Evolutionary conservation across 2,888 invertebrate genomes (phyloP).

Genomic region (Willowsia nigromaculata): DNA sequence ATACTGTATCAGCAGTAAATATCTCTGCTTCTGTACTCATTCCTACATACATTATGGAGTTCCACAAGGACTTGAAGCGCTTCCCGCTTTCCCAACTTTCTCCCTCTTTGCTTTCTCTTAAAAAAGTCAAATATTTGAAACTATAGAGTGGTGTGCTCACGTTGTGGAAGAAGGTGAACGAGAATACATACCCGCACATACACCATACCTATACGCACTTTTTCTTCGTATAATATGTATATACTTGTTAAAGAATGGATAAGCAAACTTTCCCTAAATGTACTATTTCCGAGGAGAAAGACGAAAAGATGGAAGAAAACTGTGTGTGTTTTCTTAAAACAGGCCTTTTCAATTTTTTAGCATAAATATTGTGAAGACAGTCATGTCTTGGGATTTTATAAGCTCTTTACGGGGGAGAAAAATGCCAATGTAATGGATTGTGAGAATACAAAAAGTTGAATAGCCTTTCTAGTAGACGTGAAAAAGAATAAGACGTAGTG

Average conservation of each 20-base stretch:
- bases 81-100: slow-evolving; percentile 31
- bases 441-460: not conserved
- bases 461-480: not conserved
- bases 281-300: not conserved
- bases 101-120: not conserved
- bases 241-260: no score
- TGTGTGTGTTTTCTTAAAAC: not conserved
- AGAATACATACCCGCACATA: not conserved
- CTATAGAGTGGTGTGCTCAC: slow-evolving; percentile 10
- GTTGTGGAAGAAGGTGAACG: slow-evolving; percentile 8
- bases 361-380: slow-evolving; percentile 57
- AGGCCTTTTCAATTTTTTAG: slow-evolving; percentile 47
- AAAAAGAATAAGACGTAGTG: not conserved
- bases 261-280: not conserved
- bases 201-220: no score
- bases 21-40: not conserved
- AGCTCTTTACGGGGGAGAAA: slow-evolving; percentile 39
- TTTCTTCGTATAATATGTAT: no score
- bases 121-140: slow-evolving; percentile 57
- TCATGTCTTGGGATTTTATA: slow-evolving; percentile 46
- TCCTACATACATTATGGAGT: slow-evolving; percentile 37
- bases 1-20: not conserved
- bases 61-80: slow-evolving; percentile 25
- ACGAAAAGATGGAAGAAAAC: not conserved
- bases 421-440: slow-evolving; percentile 17